Percentiles rank a stretch among this genome's conserved stretches.
Conservation (phyloP, 2,113 vertebrate genomes). For the Eublepharis macularius region DNA sequence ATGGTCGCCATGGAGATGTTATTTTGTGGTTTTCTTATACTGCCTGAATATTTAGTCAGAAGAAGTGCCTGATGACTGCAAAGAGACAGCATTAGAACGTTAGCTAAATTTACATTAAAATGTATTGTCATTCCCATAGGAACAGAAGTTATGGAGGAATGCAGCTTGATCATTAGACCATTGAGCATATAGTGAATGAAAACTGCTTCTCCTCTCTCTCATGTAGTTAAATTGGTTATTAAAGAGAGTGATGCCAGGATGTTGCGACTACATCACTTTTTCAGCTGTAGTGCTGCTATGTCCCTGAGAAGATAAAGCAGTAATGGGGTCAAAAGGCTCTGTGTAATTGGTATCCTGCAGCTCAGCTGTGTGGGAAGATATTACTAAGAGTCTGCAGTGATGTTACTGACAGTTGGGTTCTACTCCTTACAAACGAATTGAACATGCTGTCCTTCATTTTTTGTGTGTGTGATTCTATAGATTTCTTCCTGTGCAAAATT, state of each 20-base stretch:
- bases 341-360: conserved; percentile 10
- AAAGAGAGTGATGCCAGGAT: background rate
- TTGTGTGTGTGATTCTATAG: background rate
- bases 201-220: background rate
- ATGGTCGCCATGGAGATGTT: conserved; percentile 9
- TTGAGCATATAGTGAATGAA: conserved; percentile 29
- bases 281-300: conserved; percentile 17
- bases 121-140: conserved; percentile 51
- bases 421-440: background rate
- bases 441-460: background rate
- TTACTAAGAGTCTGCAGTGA: background rate
- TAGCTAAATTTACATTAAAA: conserved; percentile 40
- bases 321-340: conserved; percentile 24
- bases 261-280: background rate
- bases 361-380: conserved; percentile 12
- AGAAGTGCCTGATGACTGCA: conserved; percentile 48
- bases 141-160: conserved; percentile 53
- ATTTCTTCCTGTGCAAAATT: conserved; percentile 15
- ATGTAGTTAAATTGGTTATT: conserved; percentile 13
- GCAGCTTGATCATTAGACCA: conserved; percentile 21
- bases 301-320: background rate
- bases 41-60: conserved; percentile 34
- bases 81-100: conserved; percentile 52
- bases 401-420: conserved; percentile 21
- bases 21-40: conserved; percentile 24